A percentile compares a stretch with the other conserved stretches of the same genome.
Evolutionary conservation across 2,113 vertebrate species (phyloP).

Genomic region (Zosterops borbonicus): DNA sequence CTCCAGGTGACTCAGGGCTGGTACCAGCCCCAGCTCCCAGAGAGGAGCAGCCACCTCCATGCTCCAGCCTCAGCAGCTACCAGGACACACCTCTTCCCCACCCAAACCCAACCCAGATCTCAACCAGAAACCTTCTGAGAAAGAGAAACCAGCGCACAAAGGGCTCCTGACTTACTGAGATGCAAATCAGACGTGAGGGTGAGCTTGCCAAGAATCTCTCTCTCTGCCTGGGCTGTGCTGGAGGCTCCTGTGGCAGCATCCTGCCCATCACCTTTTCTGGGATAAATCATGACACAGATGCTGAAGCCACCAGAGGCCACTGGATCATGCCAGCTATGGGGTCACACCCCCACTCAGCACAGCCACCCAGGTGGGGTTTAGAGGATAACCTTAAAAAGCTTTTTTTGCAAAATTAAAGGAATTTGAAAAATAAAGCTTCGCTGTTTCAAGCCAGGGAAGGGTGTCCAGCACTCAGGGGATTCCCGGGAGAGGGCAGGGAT

Average conservation of each 20-base stretch:
- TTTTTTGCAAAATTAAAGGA: background rate
- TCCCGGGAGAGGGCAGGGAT: background rate
- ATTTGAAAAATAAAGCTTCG: background rate
- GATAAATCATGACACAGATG: rapidly evolving
- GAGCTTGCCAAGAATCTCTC: background rate
- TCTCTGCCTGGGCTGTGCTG: background rate
- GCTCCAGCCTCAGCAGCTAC: background rate
- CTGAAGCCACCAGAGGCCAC: background rate
- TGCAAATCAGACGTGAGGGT: background rate
- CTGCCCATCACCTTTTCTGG: background rate
- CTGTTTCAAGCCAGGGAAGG: no score
- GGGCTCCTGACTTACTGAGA: background rate
- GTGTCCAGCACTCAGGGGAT: rapidly evolving
- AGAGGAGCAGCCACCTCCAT: background rate
- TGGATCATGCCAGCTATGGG: rapidly evolving
- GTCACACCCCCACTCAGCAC: background rate
- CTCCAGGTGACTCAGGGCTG: background rate
- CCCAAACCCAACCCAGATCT: background rate
- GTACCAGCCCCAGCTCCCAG: background rate
- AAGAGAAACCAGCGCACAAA: constrained; percentile 18
- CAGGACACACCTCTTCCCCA: constrained; percentile 23
- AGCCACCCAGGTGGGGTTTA: rapidly evolving
- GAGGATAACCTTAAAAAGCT: background rate
- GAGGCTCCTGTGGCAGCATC: background rate
- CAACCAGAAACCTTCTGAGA: constrained; percentile 21